Conservation (phyloP, 2,888 invertebrate genomes). For the Torymus aiolomorphi region DNA sequence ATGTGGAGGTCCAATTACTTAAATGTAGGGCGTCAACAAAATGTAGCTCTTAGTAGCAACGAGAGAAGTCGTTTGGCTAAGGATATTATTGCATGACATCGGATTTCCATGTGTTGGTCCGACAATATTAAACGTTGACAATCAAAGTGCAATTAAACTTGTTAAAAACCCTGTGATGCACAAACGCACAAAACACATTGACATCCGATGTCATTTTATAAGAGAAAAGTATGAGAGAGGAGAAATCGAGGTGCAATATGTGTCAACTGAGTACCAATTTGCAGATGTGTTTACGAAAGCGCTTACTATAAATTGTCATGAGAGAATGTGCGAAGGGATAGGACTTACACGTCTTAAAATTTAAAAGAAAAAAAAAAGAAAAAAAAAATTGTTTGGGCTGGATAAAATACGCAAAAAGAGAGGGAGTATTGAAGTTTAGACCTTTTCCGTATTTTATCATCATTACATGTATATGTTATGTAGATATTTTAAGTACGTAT, state of each 20-base stretch:
- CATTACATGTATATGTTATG: too few species aligned
- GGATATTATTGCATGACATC: slow-evolving; percentile 20
- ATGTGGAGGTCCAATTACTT: slow-evolving; percentile 6
- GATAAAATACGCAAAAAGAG: background rate
- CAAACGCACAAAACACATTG: slow-evolving; percentile 25
- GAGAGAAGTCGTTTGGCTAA: slow-evolving; percentile 21
- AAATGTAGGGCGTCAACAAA: background rate
- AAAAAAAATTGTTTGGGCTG: too few species aligned
- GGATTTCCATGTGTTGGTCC: slow-evolving; percentile 10
- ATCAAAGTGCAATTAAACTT: slow-evolving; percentile 26
- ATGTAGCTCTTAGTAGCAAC: too few species aligned
- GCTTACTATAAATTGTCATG: background rate
- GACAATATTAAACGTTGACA: too few species aligned
- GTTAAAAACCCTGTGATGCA: slow-evolving; percentile 30
- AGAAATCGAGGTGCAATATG: slow-evolving; percentile 5
- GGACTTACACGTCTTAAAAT: too few species aligned
- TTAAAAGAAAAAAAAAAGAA: too few species aligned
- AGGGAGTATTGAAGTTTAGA: too few species aligned
- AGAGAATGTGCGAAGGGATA: background rate
- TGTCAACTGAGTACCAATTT: background rate
- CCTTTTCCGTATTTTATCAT: too few species aligned
- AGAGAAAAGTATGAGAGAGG: slow-evolving; percentile 22
- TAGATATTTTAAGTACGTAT: too few species aligned
- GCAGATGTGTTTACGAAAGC: background rate
- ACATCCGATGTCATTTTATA: slow-evolving; percentile 24